These are phyloP conservation scores for Prenolepis imparis DNA, from an alignment of 2,888 invertebrate genomes.

Conservation along the genomic window DNA sequence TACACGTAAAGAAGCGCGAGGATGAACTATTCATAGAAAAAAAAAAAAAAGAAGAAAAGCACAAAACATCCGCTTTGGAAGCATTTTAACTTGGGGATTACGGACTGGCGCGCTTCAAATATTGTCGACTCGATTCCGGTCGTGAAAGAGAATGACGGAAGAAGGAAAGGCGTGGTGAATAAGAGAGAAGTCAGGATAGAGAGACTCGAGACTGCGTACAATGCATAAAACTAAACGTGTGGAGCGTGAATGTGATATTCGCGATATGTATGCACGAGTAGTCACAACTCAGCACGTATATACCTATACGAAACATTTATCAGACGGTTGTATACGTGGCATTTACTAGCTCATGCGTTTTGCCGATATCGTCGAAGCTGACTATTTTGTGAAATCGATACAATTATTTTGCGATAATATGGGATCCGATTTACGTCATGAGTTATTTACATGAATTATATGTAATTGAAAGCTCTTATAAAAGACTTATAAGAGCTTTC, in stretches of 20 bases:
- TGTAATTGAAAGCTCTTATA: constrained; percentile 6
- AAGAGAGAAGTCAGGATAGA: background rate
- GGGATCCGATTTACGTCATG: constrained; percentile 39
- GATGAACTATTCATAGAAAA: background rate
- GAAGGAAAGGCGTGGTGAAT: background rate
- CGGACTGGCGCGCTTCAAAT: constrained; percentile 22
- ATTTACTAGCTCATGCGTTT: constrained; percentile 47
- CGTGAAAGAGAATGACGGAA: constrained; percentile 27
- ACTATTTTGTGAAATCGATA: constrained; percentile 53
- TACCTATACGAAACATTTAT: constrained; percentile 59
- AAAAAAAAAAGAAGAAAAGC: background rate
- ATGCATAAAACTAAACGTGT: constrained; percentile 57
- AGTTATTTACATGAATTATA: background rate
- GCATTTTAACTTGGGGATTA: constrained; percentile 30
- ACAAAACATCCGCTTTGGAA: background rate
- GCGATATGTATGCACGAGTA: constrained; percentile 57
- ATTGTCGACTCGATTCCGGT: constrained; percentile 18
- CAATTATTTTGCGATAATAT: constrained; percentile 55
- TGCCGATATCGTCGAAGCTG: constrained; percentile 34
- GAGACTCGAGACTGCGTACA: constrained; percentile 40
- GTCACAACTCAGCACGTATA: constrained; percentile 50
- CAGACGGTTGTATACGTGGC: constrained; percentile 51
- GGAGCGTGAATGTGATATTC: constrained; percentile 42
- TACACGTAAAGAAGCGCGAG: background rate
- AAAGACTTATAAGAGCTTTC: background rate